These are phyloP conservation scores for Macropodus opercularis DNA, from an alignment of 2,797 vertebrate species.

Conservation along the genomic window DNA sequence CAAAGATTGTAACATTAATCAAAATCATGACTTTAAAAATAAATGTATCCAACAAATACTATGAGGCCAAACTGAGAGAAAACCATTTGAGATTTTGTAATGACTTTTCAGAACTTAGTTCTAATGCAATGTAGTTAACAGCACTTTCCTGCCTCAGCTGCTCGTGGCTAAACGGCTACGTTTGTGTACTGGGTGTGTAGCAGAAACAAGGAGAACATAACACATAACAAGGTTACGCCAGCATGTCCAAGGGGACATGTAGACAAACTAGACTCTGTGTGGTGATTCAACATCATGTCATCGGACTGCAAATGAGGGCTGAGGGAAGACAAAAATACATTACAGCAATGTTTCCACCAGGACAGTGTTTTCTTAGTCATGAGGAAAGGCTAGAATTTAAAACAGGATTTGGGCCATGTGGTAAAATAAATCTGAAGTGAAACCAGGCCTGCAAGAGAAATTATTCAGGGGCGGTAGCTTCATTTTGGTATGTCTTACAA, in stretches of 20 bases:
- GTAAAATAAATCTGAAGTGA: conserved; percentile 23
- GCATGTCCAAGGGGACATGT: conserved; percentile 49
- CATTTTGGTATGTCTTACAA: too few species aligned
- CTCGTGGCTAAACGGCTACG: conserved; percentile 17
- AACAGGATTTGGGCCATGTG: conserved; percentile 31
- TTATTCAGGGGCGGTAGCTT: conserved; percentile 16
- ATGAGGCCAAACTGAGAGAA: conserved; percentile 11
- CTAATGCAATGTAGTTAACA: neutral
- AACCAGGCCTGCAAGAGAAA: conserved; percentile 19
- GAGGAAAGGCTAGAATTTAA: conserved; percentile 32
- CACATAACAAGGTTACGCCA: conserved; percentile 64
- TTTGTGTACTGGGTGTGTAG: conserved; percentile 25
- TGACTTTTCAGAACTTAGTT: conserved; percentile 6
- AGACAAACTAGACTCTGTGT: conserved; percentile 35
- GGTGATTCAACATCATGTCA: conserved; percentile 65
- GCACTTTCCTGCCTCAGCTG: neutral
- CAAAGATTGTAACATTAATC: conserved; percentile 15
- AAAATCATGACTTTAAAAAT: conserved; percentile 32
- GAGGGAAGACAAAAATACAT: conserved; percentile 50
- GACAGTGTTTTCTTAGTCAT: conserved; percentile 36
- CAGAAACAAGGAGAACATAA: conserved; percentile 51
- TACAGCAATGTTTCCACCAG: conserved; percentile 42
- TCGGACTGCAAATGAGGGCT: conserved; percentile 51
- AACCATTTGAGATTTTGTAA: conserved; percentile 5
- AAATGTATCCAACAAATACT: conserved; percentile 5